Base-by-base conservation (phyloP, 1,140 invertebrate genomes). In the Drosophila neocordata region DNA sequence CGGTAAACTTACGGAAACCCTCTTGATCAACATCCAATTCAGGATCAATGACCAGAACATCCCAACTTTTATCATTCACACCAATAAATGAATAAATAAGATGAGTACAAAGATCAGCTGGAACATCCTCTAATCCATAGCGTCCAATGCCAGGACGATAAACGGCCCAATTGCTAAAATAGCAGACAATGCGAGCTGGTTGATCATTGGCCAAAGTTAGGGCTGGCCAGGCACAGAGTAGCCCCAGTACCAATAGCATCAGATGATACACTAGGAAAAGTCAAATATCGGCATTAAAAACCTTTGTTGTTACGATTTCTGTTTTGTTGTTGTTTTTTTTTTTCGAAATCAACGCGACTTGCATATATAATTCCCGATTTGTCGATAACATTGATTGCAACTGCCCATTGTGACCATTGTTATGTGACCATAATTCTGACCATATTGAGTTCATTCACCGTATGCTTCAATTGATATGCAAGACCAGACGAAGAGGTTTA, bases 131-230 rank as follows among this genome's bases (percentile, higher is more conserved):
- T 51, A 97, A 94, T 1, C 93, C 95, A 82, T 97, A 98, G 37
- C 94, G 95, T 3, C 96, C 96, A 5, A 96, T 92, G 4, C 95
- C 96, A 0, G 96, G 96, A 35, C 97, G 93, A 91, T 97, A 96
- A n/a, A 97, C 94, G 4, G 97, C 97, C 97, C 97, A 98, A 83
- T 97, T 97, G 87, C 96, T 97, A 92, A 97, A 98, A 93, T 98
- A 98, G 83, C 96, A 98, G 24, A 96, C 95, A 55, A 97, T 93
- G 88, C 95, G 94, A 9, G 94, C 93, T 0, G 77, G 70, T 38
- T 84, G 82, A 12, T 89, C 77, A 1, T 31, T 55, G 34, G 59
- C 85, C 51, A 44, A 4, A 38, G 66, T 58, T 0, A 24, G 9
- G 8, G 11, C 37, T 31, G 75, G 64, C 7, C 68, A 41, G 11